Evolutionary conservation across 2,797 vertebrate species (phyloP), one percentile per base, ranked within the genome.

Genomic region (Geranospiza caerulescens): DNA sequence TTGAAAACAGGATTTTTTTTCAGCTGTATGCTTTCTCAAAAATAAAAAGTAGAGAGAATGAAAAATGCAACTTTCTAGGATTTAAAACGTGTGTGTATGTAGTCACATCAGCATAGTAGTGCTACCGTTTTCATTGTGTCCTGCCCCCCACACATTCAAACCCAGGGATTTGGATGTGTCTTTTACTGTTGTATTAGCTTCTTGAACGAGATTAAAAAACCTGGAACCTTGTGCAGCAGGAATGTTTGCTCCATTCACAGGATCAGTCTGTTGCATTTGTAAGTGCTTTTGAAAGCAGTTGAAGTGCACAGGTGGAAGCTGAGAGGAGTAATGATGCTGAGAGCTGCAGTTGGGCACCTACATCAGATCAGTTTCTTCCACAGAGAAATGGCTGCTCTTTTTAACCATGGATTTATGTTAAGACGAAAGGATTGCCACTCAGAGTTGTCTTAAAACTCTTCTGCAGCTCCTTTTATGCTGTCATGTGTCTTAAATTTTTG

Each of bases 371-470:
- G n/a, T 72, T 72, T 27, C 47, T 88, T 26, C 67, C 55, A 0
- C 20, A 1, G 34, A 38, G 66, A 47, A 55, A 8, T 8, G 47
- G 20, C 76, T 33, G 10, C 73, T 45, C 60, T 31, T 21, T 20
- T 11, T 17, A 5, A 1, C 3, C 0, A 0, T 3, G 4, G 3
- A 3, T 34, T 56, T 16, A 0, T 11, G 10, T 15, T 8, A 1
- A 5, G 29, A 4, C 19, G 11, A 23, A 88, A 10, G 45, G 25
- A 22, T 12, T 52, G 45, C 66, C 36, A 0, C 67, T 44, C 20
- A 0, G 42, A 13, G 31, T 12, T 48, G 15, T 11, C 74, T 48
- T 16, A 13, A 19, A 52, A 67, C 60, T 75, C 70, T 19, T 31
- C 71, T 23, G 31, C 12, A 0, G 21, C 50, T 58, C 34, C 48